Percentiles rank a stretch among this genome's conserved stretches.
Evolutionary conservation across 2,797 vertebrate species (phyloP).

Genomic region (Bryconaethiops microstoma): DNA sequence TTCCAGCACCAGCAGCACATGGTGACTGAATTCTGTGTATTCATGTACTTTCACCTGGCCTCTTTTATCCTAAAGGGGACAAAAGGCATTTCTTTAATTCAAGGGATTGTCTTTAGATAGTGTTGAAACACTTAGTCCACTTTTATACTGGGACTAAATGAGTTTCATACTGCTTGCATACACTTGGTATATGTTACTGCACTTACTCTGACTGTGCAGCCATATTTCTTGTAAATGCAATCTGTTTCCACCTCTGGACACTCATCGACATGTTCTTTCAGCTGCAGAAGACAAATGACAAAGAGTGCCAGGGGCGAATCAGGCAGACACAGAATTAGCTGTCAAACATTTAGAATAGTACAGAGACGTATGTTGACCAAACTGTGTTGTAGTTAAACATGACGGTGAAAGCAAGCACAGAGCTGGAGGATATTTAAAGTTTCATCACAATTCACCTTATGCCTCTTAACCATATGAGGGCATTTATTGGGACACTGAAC

Average conservation of each 20-base stretch:
- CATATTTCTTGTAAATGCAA: slow-evolving; percentile 82
- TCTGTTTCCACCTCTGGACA: slow-evolving; percentile 82
- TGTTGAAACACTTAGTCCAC: too few species aligned
- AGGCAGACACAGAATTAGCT: too few species aligned
- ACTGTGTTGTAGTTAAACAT: not conserved
- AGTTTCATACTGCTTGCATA: not conserved
- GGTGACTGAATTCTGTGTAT: slow-evolving; percentile 78
- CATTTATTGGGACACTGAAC: slow-evolving; percentile 85
- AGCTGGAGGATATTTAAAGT: not conserved
- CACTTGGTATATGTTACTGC: not conserved
- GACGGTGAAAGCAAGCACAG: not conserved
- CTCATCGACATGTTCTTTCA: slow-evolving; percentile 72
- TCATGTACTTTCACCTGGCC: slow-evolving; percentile 81
- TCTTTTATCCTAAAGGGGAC: slow-evolving; percentile 76
- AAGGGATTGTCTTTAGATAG: not conserved
- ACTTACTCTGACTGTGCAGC: slow-evolving; percentile 80
- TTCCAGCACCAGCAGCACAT: slow-evolving; percentile 86
- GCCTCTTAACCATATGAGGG: slow-evolving; percentile 77
- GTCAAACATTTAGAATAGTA: too few species aligned
- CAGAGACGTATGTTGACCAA: too few species aligned
- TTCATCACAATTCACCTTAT: slow-evolving; percentile 74
- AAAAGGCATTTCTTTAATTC: not conserved
- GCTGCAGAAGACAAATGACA: slow-evolving; percentile 59
- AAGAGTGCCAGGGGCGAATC: not conserved
- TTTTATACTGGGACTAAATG: not conserved